A percentile compares a stretch with the other conserved stretches of the same genome.
These are phyloP conservation scores for Pangasianodon hypophthalmus DNA, from an alignment of 2,113 vertebrate species.

Conservation along the genomic window DNA sequence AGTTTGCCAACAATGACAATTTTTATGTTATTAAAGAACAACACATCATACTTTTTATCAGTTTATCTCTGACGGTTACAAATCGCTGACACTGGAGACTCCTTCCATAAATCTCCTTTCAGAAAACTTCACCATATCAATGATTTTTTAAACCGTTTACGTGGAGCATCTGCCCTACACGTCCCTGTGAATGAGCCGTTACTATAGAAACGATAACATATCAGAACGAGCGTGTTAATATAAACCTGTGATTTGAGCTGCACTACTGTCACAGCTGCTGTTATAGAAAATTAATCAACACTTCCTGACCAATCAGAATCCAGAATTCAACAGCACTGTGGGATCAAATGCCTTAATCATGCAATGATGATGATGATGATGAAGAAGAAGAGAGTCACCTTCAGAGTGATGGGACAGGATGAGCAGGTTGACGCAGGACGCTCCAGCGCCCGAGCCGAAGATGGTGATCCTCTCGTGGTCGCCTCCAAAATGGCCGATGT, in stretches of 20 bases:
- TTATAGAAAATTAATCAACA: background rate
- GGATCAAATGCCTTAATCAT: background rate
- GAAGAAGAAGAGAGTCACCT: constrained; percentile 79
- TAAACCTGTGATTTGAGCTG: background rate
- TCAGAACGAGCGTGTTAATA: background rate
- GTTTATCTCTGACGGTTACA: background rate
- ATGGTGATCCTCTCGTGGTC: constrained; percentile 98
- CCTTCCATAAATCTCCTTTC: background rate
- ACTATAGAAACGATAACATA: background rate
- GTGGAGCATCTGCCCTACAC: too few species aligned
- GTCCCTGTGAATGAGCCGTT: background rate
- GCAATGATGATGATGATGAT: background rate
- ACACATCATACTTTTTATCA: background rate
- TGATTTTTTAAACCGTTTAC: too few species aligned
- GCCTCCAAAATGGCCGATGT: constrained; percentile 97
- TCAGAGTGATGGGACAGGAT: constrained; percentile 99
- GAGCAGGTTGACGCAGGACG: constrained; percentile 97
- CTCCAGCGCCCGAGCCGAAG: constrained; percentile 98
- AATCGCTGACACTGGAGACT: background rate
- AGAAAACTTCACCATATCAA: background rate
- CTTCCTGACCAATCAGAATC: background rate
- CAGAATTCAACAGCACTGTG: background rate
- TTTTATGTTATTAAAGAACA: background rate
- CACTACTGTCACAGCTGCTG: background rate
- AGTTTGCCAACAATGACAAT: background rate